These are phyloP conservation scores for Luidia sarsii DNA, from an alignment of 53 echinoderm and acorn worm genomes.

Conservation along the genomic window DNA sequence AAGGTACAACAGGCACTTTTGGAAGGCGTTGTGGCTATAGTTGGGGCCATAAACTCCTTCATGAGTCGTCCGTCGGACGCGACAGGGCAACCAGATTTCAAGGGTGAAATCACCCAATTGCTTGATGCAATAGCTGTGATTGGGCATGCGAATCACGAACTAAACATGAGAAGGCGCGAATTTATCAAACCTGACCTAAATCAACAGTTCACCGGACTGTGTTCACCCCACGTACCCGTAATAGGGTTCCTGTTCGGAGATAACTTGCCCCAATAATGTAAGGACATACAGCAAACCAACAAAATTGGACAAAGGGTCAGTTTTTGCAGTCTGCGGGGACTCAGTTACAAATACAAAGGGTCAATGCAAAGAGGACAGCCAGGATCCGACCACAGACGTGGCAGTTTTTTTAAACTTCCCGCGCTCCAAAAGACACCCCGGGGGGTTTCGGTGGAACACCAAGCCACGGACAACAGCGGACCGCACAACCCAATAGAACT, in stretches of 20 bases:
- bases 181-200: not conserved
- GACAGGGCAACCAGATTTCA: not conserved
- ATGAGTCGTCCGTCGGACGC: not conserved
- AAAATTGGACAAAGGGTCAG: not conserved
- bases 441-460: too few relatives aligned
- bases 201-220: not conserved
- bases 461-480: too few relatives aligned
- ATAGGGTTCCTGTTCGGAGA: not conserved
- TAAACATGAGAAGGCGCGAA: not conserved
- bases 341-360: too few relatives aligned
- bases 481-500: too few relatives aligned
- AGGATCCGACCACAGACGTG: too few relatives aligned
- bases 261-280: not conserved
- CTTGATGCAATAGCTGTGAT: not conserved
- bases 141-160: not conserved
- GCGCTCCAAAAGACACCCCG: too few relatives aligned
- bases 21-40: not conserved
- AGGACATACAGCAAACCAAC: slow-evolving; percentile 16
- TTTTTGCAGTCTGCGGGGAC: too few relatives aligned
- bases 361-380: too few relatives aligned
- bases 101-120: not conserved
- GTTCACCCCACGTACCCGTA: not conserved
- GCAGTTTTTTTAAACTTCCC: too few relatives aligned
- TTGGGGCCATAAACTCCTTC: not conserved
- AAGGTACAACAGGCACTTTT: not conserved